A percentile compares a stretch with the other conserved stretches of the same genome.
These are phyloP conservation scores for Euphydryas editha DNA, from an alignment of 2,888 invertebrate genomes.

Conservation along the genomic window DNA sequence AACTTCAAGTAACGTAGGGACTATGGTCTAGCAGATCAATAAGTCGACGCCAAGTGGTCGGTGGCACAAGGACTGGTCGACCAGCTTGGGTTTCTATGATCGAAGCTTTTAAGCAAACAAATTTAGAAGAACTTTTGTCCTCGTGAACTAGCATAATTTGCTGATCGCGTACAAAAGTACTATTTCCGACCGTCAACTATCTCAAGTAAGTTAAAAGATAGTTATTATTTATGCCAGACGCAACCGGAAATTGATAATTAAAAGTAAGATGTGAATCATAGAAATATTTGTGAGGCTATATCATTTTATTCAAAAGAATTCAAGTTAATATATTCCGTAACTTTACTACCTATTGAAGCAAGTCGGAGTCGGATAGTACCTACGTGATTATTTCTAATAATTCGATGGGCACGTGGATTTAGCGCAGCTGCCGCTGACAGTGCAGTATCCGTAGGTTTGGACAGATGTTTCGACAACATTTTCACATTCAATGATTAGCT, in stretches of 20 bases:
- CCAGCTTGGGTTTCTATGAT: conserved; percentile 55
- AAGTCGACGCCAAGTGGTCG: conserved; percentile 70
- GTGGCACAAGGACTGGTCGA: conserved; percentile 54
- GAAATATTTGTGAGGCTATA: conserved; percentile 25
- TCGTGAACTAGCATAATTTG: conserved; percentile 18
- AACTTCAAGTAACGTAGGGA: conserved; percentile 55
- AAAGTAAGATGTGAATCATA: conserved; percentile 26
- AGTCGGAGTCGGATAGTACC: conserved; percentile 8
- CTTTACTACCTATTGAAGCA: conserved; percentile 7
- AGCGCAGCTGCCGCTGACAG: conserved; percentile 63
- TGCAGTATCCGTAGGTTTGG: conserved; percentile 42
- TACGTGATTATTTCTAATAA: conserved; percentile 36
- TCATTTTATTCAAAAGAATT: conserved; percentile 19
- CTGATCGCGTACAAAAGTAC: conserved; percentile 8
- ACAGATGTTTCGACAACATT: conserved; percentile 44
- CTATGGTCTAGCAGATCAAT: conserved; percentile 68
- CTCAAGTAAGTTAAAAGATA: conserved; percentile 16
- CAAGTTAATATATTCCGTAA: conserved; percentile 22
- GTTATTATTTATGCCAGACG: conserved; percentile 13
- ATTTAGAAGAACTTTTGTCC: conserved; percentile 20
- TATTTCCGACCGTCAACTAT: conserved; percentile 22
- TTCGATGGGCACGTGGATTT: conserved; percentile 51
- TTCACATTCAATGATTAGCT: conserved; percentile 29
- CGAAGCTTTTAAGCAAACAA: conserved; percentile 26
- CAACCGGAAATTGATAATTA: conserved; percentile 30